Percentiles rank a stretch among this genome's conserved stretches.
Conservation (phyloP, 1,140 invertebrate genomes). For the Stratiolaelaps scimitus region DNA sequence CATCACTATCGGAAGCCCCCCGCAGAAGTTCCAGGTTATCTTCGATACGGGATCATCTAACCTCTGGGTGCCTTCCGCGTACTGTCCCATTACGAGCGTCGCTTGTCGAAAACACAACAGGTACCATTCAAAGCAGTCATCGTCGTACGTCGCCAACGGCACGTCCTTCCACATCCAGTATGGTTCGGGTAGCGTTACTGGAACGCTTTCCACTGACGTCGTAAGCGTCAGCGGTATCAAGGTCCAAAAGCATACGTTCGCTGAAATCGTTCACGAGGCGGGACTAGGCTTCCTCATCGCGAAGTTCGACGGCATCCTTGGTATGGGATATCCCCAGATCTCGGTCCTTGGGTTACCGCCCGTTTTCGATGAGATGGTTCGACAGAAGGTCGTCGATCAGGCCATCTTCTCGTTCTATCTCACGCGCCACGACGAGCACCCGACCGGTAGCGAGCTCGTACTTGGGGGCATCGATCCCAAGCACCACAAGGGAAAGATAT, state of each 20-base stretch:
- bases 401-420: slow-evolving; percentile 95
- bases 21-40: slow-evolving; percentile 81
- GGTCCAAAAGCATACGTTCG: slow-evolving; percentile 77
- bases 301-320: slow-evolving; percentile 84
- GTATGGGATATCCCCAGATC: slow-evolving; percentile 77
- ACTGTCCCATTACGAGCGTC: slow-evolving; percentile 79
- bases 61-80: slow-evolving; percentile 93
- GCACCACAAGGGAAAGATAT: slow-evolving; percentile 79
- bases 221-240: slow-evolving; percentile 60
- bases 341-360: slow-evolving; percentile 73
- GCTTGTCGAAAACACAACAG: slow-evolving; percentile 88
- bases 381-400: slow-evolving; percentile 60
- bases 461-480: slow-evolving; percentile 81
- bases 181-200: slow-evolving; percentile 87
- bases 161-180: slow-evolving; percentile 85
- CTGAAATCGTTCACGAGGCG: slow-evolving; percentile 87
- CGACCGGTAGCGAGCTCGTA: slow-evolving; percentile 77
- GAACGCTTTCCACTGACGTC: slow-evolving; percentile 78
- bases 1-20: slow-evolving; percentile 80
- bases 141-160: slow-evolving; percentile 71
- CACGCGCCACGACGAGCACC: slow-evolving; percentile 61
- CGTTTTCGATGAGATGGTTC: slow-evolving; percentile 86
- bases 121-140: slow-evolving; percentile 76
- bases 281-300: slow-evolving; percentile 54
- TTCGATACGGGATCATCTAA: slow-evolving; percentile 99